phyloP scores from a whole-genome alignment of 2,888 invertebrate genomes.

The Plagodis pulveraria region DNA sequence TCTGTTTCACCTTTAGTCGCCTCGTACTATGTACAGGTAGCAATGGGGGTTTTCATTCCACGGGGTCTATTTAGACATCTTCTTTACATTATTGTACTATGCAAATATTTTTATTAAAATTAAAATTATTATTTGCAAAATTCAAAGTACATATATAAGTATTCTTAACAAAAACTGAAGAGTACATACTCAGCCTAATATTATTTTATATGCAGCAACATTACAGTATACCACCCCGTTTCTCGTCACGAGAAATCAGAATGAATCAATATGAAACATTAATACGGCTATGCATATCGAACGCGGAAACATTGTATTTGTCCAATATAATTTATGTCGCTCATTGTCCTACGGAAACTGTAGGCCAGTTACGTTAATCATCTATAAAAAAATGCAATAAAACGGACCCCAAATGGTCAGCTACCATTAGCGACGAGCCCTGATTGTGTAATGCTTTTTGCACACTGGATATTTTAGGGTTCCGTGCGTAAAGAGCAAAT shows the following conservation, averaged over 20 bases:
- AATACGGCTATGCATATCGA: conserved; percentile 56
- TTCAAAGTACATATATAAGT: no score
- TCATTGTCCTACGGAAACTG: conserved; percentile 78
- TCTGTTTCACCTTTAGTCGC: no score
- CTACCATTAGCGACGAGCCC: conserved; percentile 72
- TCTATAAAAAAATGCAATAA: conserved; percentile 73
- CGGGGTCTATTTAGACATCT: no score
- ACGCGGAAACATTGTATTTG: conserved; percentile 67
- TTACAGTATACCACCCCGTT: background rate
- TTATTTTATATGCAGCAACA: background rate
- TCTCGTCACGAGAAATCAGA: background rate
- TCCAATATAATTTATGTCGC: conserved; percentile 75
- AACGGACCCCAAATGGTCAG: conserved; percentile 41
- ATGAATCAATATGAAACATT: conserved; percentile 34
- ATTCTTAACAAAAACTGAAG: no score
- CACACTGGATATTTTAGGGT: conserved; percentile 1
- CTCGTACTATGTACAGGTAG: no score
- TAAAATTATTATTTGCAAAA: no score
- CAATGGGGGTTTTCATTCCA: no score
- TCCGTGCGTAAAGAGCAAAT: conserved; percentile 46
- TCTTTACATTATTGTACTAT: no score
- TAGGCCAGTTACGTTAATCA: conserved; percentile 77
- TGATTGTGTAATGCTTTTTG: conserved; percentile 46
- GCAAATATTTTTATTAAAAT: no score
- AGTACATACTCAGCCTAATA: no score